Base-by-base conservation (phyloP, 1,140 invertebrate species). In the Ephestia elutella region DNA sequence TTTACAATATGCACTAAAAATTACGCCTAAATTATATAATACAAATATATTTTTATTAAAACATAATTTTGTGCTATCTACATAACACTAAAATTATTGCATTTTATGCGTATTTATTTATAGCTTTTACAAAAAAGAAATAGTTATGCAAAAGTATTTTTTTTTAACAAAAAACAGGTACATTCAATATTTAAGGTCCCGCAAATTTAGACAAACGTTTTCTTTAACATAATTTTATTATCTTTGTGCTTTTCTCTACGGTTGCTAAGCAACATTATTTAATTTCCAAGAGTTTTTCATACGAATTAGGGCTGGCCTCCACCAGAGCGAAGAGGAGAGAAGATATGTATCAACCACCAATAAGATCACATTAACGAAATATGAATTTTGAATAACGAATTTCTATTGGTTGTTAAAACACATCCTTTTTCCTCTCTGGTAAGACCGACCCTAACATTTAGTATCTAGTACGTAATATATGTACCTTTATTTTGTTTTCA, bases 1-100 rank as follows among this genome's bases (percentile, higher is more conserved):
- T 50, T 15, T 44, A 44, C n/a, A 44, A 35, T 25, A 25, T 25
- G 32, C 32, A 35, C 32, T 44, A 44, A 44, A 15, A 15, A 59
- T 56, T 63, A 68, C 19, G 54, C 50, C 60, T 66, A 70, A 69
- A 68, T 70, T 73, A 75, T 63, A 71, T 32, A 32, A 32, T 75
- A 71, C 62, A 78, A 62, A 32, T 73, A 77, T 66, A 69, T 72
- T 68, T n/a, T 73, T 68, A 65, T 44, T 25, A 56, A 68, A 74
- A 74, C 49, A 7, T 54, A 63, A 72, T 67, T 56, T 59, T 68
- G 80, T 79, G 77, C 77, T 81, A 80, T 75, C 77, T 80, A 73
- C 63, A 66, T 71, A 65, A 61, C 57, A 66, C 70, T 66, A 72
- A 44, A 69, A 70, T 78, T 73, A 77, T 81, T 81, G 81, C 81